A percentile compares a stretch with the other conserved stretches of the same genome.
Conservation (phyloP, 2,888 invertebrate genomes). For the Drosophila anceps region DNA sequence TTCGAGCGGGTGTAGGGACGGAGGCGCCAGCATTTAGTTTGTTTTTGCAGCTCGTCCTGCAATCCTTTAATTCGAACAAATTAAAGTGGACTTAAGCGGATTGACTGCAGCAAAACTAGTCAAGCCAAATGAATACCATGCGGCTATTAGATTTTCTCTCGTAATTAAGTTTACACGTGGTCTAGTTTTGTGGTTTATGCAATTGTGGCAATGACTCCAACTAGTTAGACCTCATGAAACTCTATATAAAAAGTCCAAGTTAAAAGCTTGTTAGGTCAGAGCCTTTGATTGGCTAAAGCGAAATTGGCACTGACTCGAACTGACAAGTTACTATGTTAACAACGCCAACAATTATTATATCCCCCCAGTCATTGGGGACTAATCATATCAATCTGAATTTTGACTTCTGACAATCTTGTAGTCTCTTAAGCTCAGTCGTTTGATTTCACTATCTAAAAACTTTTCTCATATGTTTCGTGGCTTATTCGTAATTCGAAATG, state of each 20-base stretch:
- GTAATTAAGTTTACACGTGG: conserved; percentile 59
- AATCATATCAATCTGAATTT: not conserved
- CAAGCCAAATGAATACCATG: conserved; percentile 39
- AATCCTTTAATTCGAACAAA: conserved; percentile 75
- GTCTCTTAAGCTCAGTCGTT: not conserved
- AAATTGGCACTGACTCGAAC: not conserved
- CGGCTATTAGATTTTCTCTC: conserved; percentile 52
- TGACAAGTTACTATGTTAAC: not conserved
- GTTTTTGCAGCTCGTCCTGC: conserved; percentile 39
- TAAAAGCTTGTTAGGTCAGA: too few relatives aligned
- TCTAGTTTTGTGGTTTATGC: conserved; percentile 40
- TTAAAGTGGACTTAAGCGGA: conserved; percentile 63
- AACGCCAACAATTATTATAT: not conserved
- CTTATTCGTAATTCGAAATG: too few relatives aligned
- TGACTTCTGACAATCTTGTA: not conserved
- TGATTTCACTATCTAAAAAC: not conserved
- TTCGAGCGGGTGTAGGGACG: not conserved
- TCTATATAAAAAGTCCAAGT: too few relatives aligned
- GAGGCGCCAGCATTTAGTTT: conserved; percentile 1
- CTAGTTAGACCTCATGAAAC: not conserved
- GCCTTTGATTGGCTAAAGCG: not conserved
- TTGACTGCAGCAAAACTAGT: conserved; percentile 38
- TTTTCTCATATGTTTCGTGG: not conserved
- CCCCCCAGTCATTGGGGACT: not conserved
- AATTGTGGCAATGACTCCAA: conserved; percentile 13